These are phyloP conservation scores for Lissocephala sabroskyi DNA, from an alignment of 2,888 invertebrate species.

Conservation along the genomic window DNA sequence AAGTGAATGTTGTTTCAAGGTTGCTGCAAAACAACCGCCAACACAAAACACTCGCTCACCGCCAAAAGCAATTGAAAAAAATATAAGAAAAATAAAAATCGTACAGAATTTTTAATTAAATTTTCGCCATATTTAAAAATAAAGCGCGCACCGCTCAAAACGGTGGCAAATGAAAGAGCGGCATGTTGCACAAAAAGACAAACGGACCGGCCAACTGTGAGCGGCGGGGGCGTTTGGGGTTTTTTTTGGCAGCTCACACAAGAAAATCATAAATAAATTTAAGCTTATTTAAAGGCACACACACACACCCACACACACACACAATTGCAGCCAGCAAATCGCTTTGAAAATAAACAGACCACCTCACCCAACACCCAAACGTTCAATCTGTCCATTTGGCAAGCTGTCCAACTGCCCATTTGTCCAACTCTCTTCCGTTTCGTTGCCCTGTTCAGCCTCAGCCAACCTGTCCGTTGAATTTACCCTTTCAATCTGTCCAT, in stretches of 20 bases:
- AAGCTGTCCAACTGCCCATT: constrained; percentile 46
- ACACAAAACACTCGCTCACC: constrained; percentile 8
- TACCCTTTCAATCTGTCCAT: no score
- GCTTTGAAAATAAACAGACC: no score
- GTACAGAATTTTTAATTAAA: constrained; percentile 43
- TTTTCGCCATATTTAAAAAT: constrained; percentile 45
- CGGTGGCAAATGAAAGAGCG: constrained; percentile 3
- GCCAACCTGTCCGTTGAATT: no score
- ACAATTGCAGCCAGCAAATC: no score
- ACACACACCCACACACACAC: constrained; percentile 6
- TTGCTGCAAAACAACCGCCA: constrained; percentile 28
- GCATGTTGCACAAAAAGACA: constrained; percentile 13
- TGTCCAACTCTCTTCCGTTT: no score
- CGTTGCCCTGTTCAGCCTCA: no score
- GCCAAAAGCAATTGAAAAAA: neutral
- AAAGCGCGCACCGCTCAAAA: constrained; percentile 19
- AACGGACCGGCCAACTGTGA: neutral
- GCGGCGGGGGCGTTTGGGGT: no score
- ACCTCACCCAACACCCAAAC: constrained; percentile 9
- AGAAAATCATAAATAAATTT: constrained; percentile 42
- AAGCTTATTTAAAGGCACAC: constrained; percentile 41
- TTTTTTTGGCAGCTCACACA: constrained; percentile 1
- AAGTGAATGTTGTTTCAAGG: constrained; percentile 50
- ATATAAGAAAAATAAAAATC: neutral
- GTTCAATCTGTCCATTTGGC: no score